Conservation (phyloP, 2,797 vertebrate species). For the Trachurus trachurus region DNA sequence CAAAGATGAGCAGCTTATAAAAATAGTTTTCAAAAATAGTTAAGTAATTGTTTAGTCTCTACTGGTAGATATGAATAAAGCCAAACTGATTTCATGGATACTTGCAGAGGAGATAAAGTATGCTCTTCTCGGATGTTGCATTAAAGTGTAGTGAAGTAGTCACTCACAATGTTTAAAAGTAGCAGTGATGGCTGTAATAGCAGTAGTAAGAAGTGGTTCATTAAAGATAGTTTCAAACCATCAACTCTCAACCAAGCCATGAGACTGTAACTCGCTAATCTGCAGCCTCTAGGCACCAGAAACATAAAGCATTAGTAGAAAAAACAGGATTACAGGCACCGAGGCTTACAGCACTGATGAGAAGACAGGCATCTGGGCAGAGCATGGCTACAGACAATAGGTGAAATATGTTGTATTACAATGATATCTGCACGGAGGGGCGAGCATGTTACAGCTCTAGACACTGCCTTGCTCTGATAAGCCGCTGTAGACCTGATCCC, state of each 20-base stretch:
- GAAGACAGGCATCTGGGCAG: conserved; percentile 50
- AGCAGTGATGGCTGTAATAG: not conserved
- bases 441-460: conserved; percentile 52
- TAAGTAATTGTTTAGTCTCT: not conserved
- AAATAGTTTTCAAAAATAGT: not conserved
- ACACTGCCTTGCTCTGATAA: conserved; percentile 75
- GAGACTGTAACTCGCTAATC: conserved; percentile 47
- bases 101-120: not conserved
- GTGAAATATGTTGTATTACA: conserved; percentile 58
- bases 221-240: conserved; percentile 40
- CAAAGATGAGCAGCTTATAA: not conserved
- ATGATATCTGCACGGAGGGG: conserved; percentile 57
- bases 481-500: conserved; percentile 63
- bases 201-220: not conserved
- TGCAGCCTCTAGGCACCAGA: conserved; percentile 45
- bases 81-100: not conserved
- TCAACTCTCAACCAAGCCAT: conserved; percentile 29
- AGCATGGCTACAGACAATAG: conserved; percentile 52
- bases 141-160: not conserved
- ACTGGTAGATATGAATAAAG: not conserved
- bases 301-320: conserved; percentile 56
- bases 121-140: not conserved
- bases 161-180: not conserved
- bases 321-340: conserved; percentile 65
- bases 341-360: conserved; percentile 44